These are phyloP conservation scores for Cercopithecus mona DNA, from an alignment of 2,113 vertebrate genomes.

Conservation along the genomic window DNA sequence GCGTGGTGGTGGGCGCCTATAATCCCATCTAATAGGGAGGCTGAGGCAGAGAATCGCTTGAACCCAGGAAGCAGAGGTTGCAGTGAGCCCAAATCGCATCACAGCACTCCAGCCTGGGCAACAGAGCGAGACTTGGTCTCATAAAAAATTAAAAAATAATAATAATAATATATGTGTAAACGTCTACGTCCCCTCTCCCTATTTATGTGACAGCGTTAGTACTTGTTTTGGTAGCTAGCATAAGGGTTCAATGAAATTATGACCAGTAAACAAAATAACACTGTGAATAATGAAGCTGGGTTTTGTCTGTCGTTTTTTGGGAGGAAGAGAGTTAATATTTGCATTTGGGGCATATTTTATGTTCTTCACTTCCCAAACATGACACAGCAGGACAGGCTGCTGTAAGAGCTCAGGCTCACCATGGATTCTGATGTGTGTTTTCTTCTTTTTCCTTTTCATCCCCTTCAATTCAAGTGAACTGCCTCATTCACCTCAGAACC, in stretches of 20 bases:
- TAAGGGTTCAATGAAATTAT: neutral
- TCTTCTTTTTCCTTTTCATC: neutral
- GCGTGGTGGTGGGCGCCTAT: accelerated
- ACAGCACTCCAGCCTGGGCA: too few relatives aligned
- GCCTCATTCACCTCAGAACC: conserved; percentile 95
- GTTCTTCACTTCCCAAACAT: neutral
- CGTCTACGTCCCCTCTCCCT: neutral
- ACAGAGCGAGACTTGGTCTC: too few relatives aligned
- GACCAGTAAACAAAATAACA: conserved; percentile 5
- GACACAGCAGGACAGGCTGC: neutral
- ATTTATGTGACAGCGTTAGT: conserved; percentile 32
- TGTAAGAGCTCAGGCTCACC: neutral
- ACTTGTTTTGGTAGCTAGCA: conserved; percentile 35
- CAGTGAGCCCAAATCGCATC: too few relatives aligned
- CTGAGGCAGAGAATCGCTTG: too few relatives aligned
- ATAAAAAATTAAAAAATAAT: too few relatives aligned
- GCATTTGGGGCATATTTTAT: neutral
- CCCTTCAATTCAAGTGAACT: conserved; percentile 86
- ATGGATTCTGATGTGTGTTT: neutral
- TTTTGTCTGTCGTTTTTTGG: conserved; percentile 37
- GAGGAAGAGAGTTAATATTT: accelerated
- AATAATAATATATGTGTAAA: neutral
- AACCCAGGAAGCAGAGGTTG: too few relatives aligned
- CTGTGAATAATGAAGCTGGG: neutral
- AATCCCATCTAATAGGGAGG: too few relatives aligned